Evolutionary conservation across 2,888 invertebrate species (phyloP).

Genomic region (Yponomeuta evonymella): DNA sequence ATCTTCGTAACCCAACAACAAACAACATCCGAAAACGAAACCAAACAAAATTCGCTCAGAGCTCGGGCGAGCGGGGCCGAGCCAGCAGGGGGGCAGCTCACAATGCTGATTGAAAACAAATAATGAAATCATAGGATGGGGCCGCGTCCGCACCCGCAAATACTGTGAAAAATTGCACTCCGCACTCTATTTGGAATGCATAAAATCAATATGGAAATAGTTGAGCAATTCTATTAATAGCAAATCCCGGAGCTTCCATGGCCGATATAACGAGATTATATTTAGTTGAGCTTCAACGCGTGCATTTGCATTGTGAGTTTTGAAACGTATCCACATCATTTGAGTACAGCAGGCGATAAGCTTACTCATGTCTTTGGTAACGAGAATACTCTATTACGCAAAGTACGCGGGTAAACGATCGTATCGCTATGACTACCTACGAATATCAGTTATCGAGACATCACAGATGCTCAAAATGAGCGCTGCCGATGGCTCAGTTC

Average conservation of each 20-base stretch:
- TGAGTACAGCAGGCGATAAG: neutral
- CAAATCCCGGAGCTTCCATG: neutral
- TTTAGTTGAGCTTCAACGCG: neutral
- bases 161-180: slow-evolving; percentile 67
- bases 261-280: neutral
- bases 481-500: too few species aligned
- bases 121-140: slow-evolving; percentile 72
- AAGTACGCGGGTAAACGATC: too few species aligned
- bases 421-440: too few species aligned
- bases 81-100: slow-evolving; percentile 46
- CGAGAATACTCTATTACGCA: too few species aligned
- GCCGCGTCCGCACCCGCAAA: slow-evolving; percentile 53
- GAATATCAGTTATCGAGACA: too few species aligned
- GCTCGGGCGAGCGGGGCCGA: slow-evolving; percentile 27
- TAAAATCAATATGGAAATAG: slow-evolving; percentile 26
- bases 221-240: slow-evolving; percentile 1
- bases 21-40: slow-evolving; percentile 70
- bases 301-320: neutral
- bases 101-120: slow-evolving; percentile 76
- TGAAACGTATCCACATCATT: neutral
- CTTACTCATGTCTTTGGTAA: too few species aligned
- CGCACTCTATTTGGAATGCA: slow-evolving; percentile 43
- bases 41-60: slow-evolving; percentile 67
- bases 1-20: slow-evolving; percentile 61
- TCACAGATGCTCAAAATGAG: too few species aligned